Evolutionary conservation across 37 sponge, comb jelly and placozoan genomes (phyloP), one percentile per base, ranked within the genome.

Genomic region (Eunapius fragilis): DNA sequence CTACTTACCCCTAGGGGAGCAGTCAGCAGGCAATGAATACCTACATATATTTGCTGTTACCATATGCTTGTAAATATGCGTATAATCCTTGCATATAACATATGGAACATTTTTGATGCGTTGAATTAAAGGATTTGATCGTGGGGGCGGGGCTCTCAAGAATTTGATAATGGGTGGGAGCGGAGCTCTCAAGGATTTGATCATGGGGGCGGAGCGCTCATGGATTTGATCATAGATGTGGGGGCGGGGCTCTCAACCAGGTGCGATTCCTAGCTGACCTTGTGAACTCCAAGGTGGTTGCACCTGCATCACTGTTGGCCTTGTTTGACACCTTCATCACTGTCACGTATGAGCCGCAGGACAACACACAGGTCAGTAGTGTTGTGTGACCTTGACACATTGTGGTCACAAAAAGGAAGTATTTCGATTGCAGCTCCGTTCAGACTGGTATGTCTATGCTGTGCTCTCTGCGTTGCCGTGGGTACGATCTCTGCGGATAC

Each of bases 191-290:
- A 47, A 41, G 41, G 3, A 41, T 41, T 9, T 9, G 41, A 41
- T 41, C 3, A 9, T 3, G 41, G 3, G 41, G 41, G 41, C 6
- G 41, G 41, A 6, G 41, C 41, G 3, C 6, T 41, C 6, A 3
- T 41, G 6, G 3, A 41, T 9, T 3, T 9, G 3, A 41, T 41
- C 6, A 41, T 41, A 6, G 41, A 9, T 3, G 41, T 3, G 3
- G 41, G 41, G 41, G 41, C 41, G 6, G 25, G 6, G 2, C 35
- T 76, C 2, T 31, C 6, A 12, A 30, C n/a, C 33, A 91, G 91
- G 87, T 92, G 24, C 81, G 96, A 30, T 98, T 98, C 82, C 87
- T 98, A 69, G 91, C 96, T 69, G 98, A 98, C 75, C 84, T 98
- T 75, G 92, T 96, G 38, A 96, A 96, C 82, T 80, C 92, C 30